phyloP scores from a whole-genome alignment of 1,140 invertebrate genomes.

The Drosophila yakuba region DNA sequence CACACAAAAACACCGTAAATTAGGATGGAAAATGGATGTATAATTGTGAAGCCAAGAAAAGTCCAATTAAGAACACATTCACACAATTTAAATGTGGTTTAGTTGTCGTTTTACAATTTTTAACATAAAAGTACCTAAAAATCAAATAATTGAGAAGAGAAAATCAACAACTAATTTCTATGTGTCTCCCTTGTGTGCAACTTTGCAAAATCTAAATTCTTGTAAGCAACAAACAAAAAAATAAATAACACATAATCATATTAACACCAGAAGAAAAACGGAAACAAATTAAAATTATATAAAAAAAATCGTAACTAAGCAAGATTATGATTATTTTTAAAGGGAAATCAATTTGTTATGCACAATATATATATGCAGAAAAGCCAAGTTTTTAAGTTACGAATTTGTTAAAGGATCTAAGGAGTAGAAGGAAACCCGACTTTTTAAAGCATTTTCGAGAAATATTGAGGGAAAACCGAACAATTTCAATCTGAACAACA shows the following conservation, averaged over 20 bases:
- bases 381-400: slow-evolving; percentile 45
- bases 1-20: slow-evolving; percentile 24
- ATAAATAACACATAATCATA: slow-evolving; percentile 42
- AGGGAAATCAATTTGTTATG: slow-evolving; percentile 53
- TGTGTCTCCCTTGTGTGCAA: slow-evolving; percentile 45
- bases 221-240: slow-evolving; percentile 5
- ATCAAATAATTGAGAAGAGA: slow-evolving; percentile 26
- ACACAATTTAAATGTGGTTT: slow-evolving; percentile 36
- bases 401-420: slow-evolving; percentile 50
- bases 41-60: slow-evolving; percentile 22
- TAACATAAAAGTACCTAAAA: slow-evolving; percentile 59
- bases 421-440: slow-evolving; percentile 37
- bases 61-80: slow-evolving; percentile 30
- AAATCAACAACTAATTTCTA: slow-evolving; percentile 39
- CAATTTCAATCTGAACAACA: slow-evolving; percentile 74
- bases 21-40: slow-evolving; percentile 13
- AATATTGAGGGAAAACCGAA: slow-evolving; percentile 67
- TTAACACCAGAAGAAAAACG: slow-evolving; percentile 28
- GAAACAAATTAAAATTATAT: slow-evolving; percentile 27
- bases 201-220: slow-evolving; percentile 30
- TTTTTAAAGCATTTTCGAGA: slow-evolving; percentile 80
- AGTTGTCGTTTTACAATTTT: slow-evolving; percentile 9
- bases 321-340: slow-evolving; percentile 46
- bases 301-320: slow-evolving; percentile 25
- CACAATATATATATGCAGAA: slow-evolving; percentile 39